Percentiles rank a stretch among this genome's conserved stretches.
Conservation (phyloP, 2,797 vertebrate genomes). For the Cynodonichthys magdalenae region DNA sequence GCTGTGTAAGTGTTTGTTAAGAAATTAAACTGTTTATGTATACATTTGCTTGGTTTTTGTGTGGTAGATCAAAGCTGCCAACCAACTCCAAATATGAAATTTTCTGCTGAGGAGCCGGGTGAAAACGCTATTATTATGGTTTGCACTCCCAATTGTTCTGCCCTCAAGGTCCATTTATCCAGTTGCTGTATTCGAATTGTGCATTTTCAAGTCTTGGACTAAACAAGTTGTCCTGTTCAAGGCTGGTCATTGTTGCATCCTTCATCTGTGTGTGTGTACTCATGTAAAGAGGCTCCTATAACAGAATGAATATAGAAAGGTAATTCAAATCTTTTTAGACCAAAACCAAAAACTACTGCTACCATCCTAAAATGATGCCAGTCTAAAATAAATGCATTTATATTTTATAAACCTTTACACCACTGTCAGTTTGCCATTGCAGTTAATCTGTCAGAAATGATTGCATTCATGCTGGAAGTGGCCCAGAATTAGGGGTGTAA, state of each 20-base stretch:
- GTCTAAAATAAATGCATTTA: no score
- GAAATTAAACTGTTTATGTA: constrained; percentile 1
- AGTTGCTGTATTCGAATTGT: constrained; percentile 34
- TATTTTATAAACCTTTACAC: no score
- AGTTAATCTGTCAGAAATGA: no score
- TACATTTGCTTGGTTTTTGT: constrained; percentile 9
- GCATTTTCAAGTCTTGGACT: constrained; percentile 32
- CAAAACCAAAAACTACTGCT: background rate
- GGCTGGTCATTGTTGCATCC: constrained; percentile 4
- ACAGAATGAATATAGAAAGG: no score
- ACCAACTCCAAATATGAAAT: constrained; percentile 30
- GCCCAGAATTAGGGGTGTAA: no score
- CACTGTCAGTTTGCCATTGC: no score
- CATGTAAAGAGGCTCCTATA: no score
- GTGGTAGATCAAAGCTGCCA: constrained; percentile 10
- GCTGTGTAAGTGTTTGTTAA: constrained; percentile 20
- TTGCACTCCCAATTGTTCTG: constrained; percentile 27
- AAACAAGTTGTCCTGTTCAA: constrained; percentile 1
- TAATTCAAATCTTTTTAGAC: background rate
- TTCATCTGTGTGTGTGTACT: background rate
- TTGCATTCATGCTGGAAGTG: no score
- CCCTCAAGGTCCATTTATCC: constrained; percentile 24
- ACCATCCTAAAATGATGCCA: no score
- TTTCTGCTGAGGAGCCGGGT: constrained; percentile 22
- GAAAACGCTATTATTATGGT: constrained; percentile 42